Base-by-base conservation (phyloP, 2,888 invertebrate species). In the Harpalus rubripes region DNA sequence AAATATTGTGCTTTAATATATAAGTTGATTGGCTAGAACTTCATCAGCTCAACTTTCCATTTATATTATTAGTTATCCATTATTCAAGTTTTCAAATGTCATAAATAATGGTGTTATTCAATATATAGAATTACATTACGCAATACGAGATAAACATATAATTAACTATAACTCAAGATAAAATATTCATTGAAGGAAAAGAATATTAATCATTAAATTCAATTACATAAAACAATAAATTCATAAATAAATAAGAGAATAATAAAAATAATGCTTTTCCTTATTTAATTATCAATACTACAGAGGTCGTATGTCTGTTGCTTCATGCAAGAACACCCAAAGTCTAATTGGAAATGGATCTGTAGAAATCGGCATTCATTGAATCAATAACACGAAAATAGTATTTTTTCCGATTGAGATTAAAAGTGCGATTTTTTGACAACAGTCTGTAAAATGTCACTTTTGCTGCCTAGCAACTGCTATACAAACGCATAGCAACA, bases 171-270 rank as follows among this genome's bases (percentile, higher is more conserved):
- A 68, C 39, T 15, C 15, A 7, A 15, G 44, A 74, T 78, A 58
- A 78, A 58, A 58, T 56, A 78, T 58, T 78, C 58, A 56, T 26
- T 78, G 22, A 58, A 58, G 16, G 7, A 26, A 78, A 44, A 78
- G 56, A 78, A 84, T 68, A 87, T 88, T 89, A 89, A 88, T 88
- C 89, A 88, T 88, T 88, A 87, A 88, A 88, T 90, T 89, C 89
- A 90, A 90, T 90, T 90, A 90, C 88, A 86, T 86, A 86, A 88
- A 88, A 89, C 89, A 89, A 90, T 89, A 91, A 91, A 90, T 90
- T 89, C 88, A 88, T 87, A 87, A 87, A 87, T 52, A 52, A 52
- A 52, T 52, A 8, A 52, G 1, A 52, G 10, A 12, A 52, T 52
- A 3, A 52, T 52, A 52, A 0, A 52, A 12, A 1, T 32, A 32